These are phyloP conservation scores for Axis porcinus DNA, from an alignment of 2,113 vertebrate genomes.

Conservation along the genomic window DNA sequence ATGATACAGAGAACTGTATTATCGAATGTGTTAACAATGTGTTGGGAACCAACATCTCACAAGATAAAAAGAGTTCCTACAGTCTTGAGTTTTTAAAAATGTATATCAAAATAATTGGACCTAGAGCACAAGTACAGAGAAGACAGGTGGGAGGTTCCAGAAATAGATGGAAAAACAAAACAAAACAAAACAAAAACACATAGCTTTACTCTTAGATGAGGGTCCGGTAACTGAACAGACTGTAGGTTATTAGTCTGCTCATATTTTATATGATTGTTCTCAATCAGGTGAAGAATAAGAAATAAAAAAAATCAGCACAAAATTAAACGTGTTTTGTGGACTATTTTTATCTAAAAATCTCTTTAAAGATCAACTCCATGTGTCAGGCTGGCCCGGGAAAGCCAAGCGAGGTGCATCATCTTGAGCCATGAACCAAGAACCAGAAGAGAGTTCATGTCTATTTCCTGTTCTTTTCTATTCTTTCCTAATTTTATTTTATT, in stretches of 20 bases:
- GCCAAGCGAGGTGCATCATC: fast-evolving
- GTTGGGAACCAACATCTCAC: background rate
- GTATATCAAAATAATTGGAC: background rate
- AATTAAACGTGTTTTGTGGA: background rate
- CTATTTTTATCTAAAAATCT: background rate
- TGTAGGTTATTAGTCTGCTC: background rate
- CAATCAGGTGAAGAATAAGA: background rate
- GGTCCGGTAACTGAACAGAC: background rate
- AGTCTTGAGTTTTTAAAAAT: background rate
- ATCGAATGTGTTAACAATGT: background rate
- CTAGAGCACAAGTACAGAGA: background rate
- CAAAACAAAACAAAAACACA: background rate
- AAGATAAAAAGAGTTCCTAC: background rate
- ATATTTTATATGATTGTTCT: background rate
- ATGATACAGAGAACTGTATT: background rate
- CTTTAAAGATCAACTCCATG: background rate
- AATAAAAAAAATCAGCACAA: background rate
- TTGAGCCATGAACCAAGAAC: background rate
- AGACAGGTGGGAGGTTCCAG: background rate
- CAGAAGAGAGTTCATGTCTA: background rate
- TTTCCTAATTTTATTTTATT: background rate
- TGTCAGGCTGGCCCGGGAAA: background rate
- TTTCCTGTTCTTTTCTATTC: background rate
- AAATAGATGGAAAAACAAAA: background rate
- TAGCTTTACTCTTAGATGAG: background rate